These are phyloP conservation scores for Nephrotoma flavescens DNA, from an alignment of 2,888 invertebrate species.

Conservation along the genomic window DNA sequence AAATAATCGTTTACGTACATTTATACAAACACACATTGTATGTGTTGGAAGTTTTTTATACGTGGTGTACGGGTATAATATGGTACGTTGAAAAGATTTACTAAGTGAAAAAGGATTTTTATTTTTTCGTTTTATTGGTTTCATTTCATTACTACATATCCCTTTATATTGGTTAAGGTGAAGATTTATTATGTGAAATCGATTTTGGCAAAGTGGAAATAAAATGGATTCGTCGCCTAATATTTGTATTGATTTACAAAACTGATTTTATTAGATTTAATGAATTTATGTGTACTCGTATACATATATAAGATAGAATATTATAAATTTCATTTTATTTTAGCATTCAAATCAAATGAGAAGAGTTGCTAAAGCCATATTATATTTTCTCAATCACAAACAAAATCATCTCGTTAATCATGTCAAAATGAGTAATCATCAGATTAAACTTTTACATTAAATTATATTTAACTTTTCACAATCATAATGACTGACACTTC, in stretches of 20 bases:
- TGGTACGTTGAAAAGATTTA: neutral
- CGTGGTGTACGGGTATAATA: neutral
- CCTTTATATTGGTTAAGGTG: neutral
- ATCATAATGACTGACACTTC: neutral
- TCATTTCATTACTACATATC: neutral
- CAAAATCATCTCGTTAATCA: neutral
- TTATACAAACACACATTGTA: neutral
- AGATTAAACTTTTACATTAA: neutral
- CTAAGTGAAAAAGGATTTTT: neutral
- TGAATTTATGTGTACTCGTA: neutral
- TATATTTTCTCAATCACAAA: neutral
- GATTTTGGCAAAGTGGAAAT: neutral
- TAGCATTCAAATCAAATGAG: too few species aligned
- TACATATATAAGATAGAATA: neutral
- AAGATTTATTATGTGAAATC: neutral
- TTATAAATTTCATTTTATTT: neutral
- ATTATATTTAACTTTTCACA: neutral
- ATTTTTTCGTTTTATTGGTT: neutral
- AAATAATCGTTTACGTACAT: neutral
- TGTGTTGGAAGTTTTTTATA: neutral
- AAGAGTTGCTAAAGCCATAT: neutral
- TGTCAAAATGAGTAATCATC: neutral
- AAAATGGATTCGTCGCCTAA: neutral
- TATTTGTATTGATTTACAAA: neutral
- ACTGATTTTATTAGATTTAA: neutral